Conservation (phyloP, 2,797 vertebrate genomes). For the Apogon hyalosoma region DNA sequence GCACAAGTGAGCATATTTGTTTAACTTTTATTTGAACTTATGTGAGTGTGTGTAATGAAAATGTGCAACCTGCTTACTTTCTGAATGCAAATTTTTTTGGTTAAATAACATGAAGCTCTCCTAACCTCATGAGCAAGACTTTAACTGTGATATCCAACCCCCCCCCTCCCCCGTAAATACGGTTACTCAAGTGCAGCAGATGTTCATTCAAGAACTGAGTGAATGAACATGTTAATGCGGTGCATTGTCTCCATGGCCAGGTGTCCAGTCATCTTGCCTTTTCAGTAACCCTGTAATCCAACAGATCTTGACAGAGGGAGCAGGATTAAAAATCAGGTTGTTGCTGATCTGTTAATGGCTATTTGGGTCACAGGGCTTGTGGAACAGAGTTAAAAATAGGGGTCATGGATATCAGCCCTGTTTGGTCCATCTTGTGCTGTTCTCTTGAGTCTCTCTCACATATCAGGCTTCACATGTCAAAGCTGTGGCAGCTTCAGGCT, state of each 20-base stretch:
- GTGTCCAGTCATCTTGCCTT: constrained; percentile 40
- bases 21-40: too few relatives aligned
- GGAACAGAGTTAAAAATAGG: constrained; percentile 66
- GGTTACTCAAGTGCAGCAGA: constrained; percentile 31
- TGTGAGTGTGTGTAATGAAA: too few relatives aligned
- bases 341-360: constrained; percentile 78
- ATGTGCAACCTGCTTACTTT: too few relatives aligned
- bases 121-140: too few relatives aligned
- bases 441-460: constrained; percentile 27
- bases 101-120: too few relatives aligned
- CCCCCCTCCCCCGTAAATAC: too few relatives aligned
- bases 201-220: constrained; percentile 46
- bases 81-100: too few relatives aligned
- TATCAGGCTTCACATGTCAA: background rate
- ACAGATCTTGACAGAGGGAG: constrained; percentile 62
- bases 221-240: constrained; percentile 35
- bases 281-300: constrained; percentile 67
- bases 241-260: constrained; percentile 26
- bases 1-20: too few relatives aligned
- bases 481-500: background rate
- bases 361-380: constrained; percentile 77
- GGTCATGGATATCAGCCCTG: constrained; percentile 29
- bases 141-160: too few relatives aligned
- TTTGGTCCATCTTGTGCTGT: constrained; percentile 24
- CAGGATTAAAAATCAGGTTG: constrained; percentile 78